Evolutionary conservation across 2,797 vertebrate genomes (phyloP), one percentile per base, ranked within the genome.

Genomic region (Pangasius djambal): DNA sequence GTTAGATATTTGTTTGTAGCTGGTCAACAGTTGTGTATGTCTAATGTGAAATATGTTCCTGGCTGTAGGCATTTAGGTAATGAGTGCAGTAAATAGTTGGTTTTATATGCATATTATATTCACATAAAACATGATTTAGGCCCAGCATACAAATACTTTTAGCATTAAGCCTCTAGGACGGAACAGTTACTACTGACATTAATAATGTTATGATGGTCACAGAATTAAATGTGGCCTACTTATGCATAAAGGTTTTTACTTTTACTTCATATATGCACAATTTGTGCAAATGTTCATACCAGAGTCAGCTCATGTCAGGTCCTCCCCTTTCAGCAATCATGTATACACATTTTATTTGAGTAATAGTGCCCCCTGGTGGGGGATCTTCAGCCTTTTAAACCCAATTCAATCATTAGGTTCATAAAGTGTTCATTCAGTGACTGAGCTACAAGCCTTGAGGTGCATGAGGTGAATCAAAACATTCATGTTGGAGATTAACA

Each of bases 331-430:
- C 77, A 34, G 16, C 50, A 15, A 8, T 9, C 12, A 25, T 40
- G 22, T 44, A 10, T n/a, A 28, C 15, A 31, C 20, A 50, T 0
- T 6, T n/a, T 65, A 65, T 83, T 65, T 84, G 25, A 50, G 28
- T 50, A 67, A 34, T 69, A 34, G 15, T 69, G 83, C 83, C 63
- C 83, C 83, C 83, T 84, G 40, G 59, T 50, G 79, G 37, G 37
- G 61, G 28, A 67, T 84, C 22, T 65, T 63, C 44, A 77, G 2
- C 3, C 28, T 50, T 28, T 65, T 67, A 31, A n/a, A 50, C 8
- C 15, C n/a, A 65, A 65, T 83, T 83, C 40, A 9, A 0, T 83
- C 10, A 20, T n/a, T 67, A 5, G 13, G 82, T 75, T 44, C 9
- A 28, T 81, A 0, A 55, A 20, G 48, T 55, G 28, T 52, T 52